Base-by-base conservation (phyloP, 2,888 invertebrate genomes). In the Aethes cnicana region DNA sequence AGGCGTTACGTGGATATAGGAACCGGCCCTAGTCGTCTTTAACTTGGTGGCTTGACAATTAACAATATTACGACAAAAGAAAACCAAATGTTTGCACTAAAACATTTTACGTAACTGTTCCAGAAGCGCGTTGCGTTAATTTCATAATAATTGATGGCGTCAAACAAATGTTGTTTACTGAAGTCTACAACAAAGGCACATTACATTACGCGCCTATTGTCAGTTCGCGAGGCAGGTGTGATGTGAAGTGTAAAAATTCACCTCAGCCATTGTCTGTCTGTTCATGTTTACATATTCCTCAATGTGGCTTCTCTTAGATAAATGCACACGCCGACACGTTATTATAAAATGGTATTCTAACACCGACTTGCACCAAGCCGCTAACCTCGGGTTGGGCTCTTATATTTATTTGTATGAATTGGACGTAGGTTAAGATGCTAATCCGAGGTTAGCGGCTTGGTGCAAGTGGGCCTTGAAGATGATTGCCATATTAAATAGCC, bases 211-310 rank as follows among this genome's bases (percentile, higher is more conserved):
- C 50, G 53, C 57, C 61, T 63, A 65, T 67, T 72, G 72, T 72
- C 54, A 44, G 36, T 16, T 14, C 16, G 11, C 37, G 21, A 16
- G 36, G 32, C 46, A 39, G 46, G 52, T 52, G 52, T 33, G 46
- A 46, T 52, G 52, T 33, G 44, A 52, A 44, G 52, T 52, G 44
- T 52, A 37, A 36, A 39, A 39, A 46, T 63, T 62, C 55, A 57
- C 64, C 62, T 50, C 57, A 57, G 58, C 66, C 68, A 74, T 79
- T 78, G 77, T 78, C 65, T 70, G 42, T 32, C 50, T 33, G 20
- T 11, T 20, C 6, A 61, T 73, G 74, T 78, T 79, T 75, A 69
- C 70, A 56, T 63, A 64, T 54, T 58, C 58, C 56, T 54, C 52
- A 30, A 18, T n/a, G 37, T 14, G 37, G 12, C 36, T 12, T 11